Evolutionary conservation across 2,113 vertebrate genomes (phyloP), one percentile per base, ranked within the genome.

Genomic region (Cebus imitator): DNA sequence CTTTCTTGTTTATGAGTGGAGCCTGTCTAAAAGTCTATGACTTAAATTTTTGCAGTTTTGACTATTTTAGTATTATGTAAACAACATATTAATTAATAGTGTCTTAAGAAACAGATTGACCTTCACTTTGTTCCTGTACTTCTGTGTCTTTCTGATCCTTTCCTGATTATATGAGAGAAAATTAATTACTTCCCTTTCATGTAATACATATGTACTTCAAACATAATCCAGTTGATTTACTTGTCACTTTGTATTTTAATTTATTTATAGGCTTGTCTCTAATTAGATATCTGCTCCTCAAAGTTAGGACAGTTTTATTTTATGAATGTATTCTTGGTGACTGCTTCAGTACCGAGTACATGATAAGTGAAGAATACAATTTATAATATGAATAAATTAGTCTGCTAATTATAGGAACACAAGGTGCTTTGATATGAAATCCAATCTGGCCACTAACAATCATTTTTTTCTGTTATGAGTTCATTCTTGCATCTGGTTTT

Each of bases 401-500:
- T 30, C 61, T 91, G 3, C 32, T 96, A 88, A 92, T 85, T 25
- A 82, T 4, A 84, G 79, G 75, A 66, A 9, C 21, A 37, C n/a
- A 17, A 58, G 20, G 3, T 40, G 85, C 40, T 18, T 83, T 87
- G 81, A 72, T 23, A 66, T 64, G 35, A 95, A 97, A 94, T 64
- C 50, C 8, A 81, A 7, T 20, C 40, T 90, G 25, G 21, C 18
- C 73, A 55, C 55, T 87, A 87, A 57, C 30, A 82, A 5, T 50
- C 3, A n/a, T 92, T 90, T 95, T n/a, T 95, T n/a, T 57, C 13
- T 80, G 16, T 35, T 52, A 10, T 48, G 21, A 3, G 4, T 88
- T 27, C 23, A 45, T 66, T 94, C 45, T 92, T 88, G 45, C 66
- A 68, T 79, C n/a, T 87, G 37, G 20, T 72, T 97, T 97, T 58